phyloP scores from a whole-genome alignment of 2,797 vertebrate species.

The Acrossocheilus fasciatus region DNA sequence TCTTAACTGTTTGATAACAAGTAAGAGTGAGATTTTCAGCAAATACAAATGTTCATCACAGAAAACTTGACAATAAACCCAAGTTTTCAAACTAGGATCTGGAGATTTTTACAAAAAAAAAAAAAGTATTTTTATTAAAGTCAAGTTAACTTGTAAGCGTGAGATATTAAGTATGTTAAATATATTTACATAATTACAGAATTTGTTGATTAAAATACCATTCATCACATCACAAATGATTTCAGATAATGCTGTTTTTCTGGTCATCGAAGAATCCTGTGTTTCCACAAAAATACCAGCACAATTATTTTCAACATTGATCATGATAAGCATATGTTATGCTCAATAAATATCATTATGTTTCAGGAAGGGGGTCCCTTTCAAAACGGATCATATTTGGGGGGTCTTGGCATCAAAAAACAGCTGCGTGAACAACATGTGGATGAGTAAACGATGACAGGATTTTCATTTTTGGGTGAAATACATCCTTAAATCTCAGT shows the following conservation, averaged over 20 bases:
- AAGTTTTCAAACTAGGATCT: not conserved
- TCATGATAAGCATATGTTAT: not conserved
- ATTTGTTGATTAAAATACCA: no score
- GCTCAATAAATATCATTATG: not conserved
- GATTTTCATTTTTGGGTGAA: not conserved
- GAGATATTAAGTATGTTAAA: not conserved
- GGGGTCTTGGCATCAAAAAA: not conserved
- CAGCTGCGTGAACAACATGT: not conserved
- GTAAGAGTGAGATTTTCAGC: not conserved
- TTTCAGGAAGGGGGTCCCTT: not conserved
- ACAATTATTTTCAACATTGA: not conserved
- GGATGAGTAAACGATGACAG: not conserved
- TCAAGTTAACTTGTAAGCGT: not conserved
- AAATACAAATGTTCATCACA: not conserved
- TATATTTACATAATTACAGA: no score
- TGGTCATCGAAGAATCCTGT: not conserved
- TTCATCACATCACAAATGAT: no score
- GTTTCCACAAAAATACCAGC: not conserved
- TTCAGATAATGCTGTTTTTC: not conserved
- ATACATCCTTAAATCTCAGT: conserved; percentile 4
- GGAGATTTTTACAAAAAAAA: not conserved
- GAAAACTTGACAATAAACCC: not conserved
- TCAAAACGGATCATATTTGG: not conserved
- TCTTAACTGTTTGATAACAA: not conserved
- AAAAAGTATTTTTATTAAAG: not conserved